A percentile compares a stretch with the other conserved stretches of the same genome.
Conservation (phyloP, 1,140 invertebrate species). For the Diorhabda elongata region DNA sequence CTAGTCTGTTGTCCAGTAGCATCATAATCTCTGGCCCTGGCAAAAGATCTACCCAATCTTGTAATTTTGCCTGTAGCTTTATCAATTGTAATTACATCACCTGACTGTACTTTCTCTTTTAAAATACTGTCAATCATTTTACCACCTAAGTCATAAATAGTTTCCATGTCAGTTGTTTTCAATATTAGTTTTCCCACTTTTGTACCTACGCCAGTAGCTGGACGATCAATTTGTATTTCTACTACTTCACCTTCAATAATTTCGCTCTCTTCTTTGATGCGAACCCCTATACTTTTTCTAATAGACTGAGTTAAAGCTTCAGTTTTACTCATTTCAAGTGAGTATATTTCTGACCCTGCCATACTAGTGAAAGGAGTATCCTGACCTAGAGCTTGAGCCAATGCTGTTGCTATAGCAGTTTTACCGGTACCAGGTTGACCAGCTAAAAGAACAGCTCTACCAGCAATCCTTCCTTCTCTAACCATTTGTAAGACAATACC, state of each 20-base stretch:
- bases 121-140: slow-evolving; percentile 98
- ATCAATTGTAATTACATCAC: slow-evolving; percentile 96
- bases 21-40: slow-evolving; percentile 94
- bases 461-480: slow-evolving; percentile 94
- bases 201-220: slow-evolving; percentile 83
- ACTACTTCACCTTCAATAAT: slow-evolving; percentile 99
- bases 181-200: slow-evolving; percentile 92
- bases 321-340: slow-evolving; percentile 98
- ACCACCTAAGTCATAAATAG: slow-evolving; percentile 95
- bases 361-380: slow-evolving; percentile 98
- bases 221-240: slow-evolving; percentile 93
- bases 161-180: slow-evolving; percentile 99
- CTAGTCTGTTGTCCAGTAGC: slow-evolving; percentile 80
- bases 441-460: slow-evolving; percentile 89
- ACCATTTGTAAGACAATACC: slow-evolving; percentile 97
- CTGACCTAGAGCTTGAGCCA: slow-evolving; percentile 88
- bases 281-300: slow-evolving; percentile 93
- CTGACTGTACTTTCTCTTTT: slow-evolving; percentile 95
- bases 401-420: slow-evolving; percentile 94
- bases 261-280: slow-evolving; percentile 96
- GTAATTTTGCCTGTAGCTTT: slow-evolving; percentile 97
- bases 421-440: slow-evolving; percentile 89
- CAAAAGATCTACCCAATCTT: slow-evolving; percentile 91
- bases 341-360: slow-evolving; percentile 97
- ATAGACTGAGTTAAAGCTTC: slow-evolving; percentile 97